phyloP scores from a whole-genome alignment of 2,888 invertebrate genomes.

The Pristionchus japonicus region DNA sequence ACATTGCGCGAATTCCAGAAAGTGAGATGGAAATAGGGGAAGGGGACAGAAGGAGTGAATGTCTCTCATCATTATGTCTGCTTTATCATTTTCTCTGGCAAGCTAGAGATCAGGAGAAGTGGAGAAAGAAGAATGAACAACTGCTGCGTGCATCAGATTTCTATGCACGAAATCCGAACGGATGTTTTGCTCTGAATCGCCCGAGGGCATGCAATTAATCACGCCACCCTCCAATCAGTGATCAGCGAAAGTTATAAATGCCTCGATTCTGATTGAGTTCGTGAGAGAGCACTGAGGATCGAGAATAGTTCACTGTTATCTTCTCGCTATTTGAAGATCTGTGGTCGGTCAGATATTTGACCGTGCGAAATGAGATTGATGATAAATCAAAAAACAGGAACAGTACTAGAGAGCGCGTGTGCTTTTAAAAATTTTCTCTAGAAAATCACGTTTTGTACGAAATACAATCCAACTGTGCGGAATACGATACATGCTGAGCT shows the following conservation, averaged over 20 bases:
- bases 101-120: neutral
- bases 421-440: neutral
- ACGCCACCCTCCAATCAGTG: neutral
- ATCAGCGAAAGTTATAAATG: neutral
- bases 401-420: neutral
- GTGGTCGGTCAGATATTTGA: neutral
- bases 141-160: neutral
- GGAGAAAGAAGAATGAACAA: neutral
- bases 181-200: neutral
- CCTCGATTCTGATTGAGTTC: neutral
- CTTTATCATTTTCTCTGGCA: neutral
- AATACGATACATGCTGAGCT: neutral
- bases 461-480: neutral
- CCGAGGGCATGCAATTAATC: neutral
- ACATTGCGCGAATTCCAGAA: neutral
- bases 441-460: neutral
- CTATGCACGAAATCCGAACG: neutral
- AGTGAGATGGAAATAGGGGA: neutral
- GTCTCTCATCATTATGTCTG: neutral
- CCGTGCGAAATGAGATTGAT: neutral
- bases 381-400: neutral
- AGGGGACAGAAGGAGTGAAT: neutral
- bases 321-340: neutral
- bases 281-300: neutral
- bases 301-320: too few species aligned